Conservation (phyloP, 1,140 invertebrate genomes). For the Drosophila micromelanica region DNA sequence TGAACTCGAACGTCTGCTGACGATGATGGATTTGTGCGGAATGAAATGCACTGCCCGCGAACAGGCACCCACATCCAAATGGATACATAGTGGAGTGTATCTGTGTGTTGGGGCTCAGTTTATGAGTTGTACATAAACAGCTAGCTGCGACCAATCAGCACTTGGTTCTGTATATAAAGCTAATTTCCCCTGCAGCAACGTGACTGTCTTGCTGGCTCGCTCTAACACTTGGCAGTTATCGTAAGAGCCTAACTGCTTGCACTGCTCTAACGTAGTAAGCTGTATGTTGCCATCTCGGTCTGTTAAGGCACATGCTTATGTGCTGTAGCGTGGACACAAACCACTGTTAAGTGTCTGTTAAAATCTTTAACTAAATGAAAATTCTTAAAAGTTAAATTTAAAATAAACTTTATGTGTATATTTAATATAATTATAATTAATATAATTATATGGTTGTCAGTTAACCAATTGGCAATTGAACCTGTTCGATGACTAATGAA, state of each 20-base stretch:
- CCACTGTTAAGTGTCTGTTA: constrained; percentile 43
- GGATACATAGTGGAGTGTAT: not conserved
- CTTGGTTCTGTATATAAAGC: constrained; percentile 28
- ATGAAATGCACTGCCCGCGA: constrained; percentile 36
- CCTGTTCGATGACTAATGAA: not conserved
- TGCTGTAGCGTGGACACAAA: constrained; percentile 47
- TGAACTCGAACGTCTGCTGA: constrained; percentile 53
- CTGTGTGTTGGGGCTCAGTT: constrained; percentile 1
- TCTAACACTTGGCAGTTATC: not conserved
- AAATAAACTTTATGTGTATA: too few species aligned
- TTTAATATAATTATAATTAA: too few species aligned
- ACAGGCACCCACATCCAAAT: constrained; percentile 30
- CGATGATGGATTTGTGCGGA: constrained; percentile 67
- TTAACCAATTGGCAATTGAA: not conserved
- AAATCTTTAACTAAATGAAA: not conserved
- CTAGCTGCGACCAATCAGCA: constrained; percentile 20
- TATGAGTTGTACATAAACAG: constrained; percentile 6
- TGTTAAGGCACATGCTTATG: not conserved
- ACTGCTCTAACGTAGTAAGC: constrained; percentile 1
- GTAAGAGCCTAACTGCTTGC: not conserved
- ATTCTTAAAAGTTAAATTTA: too few species aligned
- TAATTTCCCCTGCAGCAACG: constrained; percentile 43
- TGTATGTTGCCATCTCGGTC: constrained; percentile 15
- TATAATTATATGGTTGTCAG: too few species aligned
- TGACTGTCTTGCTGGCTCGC: not conserved